phyloP scores from a whole-genome alignment of 2,797 vertebrate species.

The Protosalanx chinensis region DNA sequence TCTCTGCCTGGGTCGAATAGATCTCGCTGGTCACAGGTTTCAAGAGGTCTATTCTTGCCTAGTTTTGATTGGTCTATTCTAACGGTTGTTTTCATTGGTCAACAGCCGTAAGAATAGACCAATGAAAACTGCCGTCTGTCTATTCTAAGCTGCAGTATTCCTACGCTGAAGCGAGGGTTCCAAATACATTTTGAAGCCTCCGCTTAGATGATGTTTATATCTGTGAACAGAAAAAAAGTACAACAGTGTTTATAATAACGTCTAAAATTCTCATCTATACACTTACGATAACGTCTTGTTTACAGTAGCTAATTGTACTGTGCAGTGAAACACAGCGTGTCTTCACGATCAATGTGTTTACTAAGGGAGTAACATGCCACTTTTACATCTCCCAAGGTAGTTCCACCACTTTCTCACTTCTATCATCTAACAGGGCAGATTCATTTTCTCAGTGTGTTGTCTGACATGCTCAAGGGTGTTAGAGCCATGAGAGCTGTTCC shows the following conservation, averaged over 20 bases:
- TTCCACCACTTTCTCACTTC: not conserved
- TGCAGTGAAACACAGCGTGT: too few species aligned
- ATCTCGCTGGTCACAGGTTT: not conserved
- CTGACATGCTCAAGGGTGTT: conserved; percentile 54
- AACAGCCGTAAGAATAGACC: not conserved
- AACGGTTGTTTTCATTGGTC: too few species aligned
- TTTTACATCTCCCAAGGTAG: not conserved
- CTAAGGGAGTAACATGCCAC: not conserved
- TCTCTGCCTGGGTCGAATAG: not conserved
- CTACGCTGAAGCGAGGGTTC: too few species aligned
- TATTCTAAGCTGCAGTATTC: too few species aligned
- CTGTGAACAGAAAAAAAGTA: too few species aligned
- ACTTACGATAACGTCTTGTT: too few species aligned
- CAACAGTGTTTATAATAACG: too few species aligned
- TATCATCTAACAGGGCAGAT: conserved; percentile 37
- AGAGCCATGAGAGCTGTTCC: conserved; percentile 58
- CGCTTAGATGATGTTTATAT: too few species aligned
- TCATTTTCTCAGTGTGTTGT: conserved; percentile 34
- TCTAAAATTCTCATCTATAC: too few species aligned
- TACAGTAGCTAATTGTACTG: too few species aligned
- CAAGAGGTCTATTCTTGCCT: not conserved
- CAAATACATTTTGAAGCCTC: too few species aligned
- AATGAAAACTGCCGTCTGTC: not conserved
- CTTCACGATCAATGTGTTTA: not conserved
- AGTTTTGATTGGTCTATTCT: too few species aligned